Conservation (phyloP, 2,888 invertebrate species). For the Fragum sueziense region DNA sequence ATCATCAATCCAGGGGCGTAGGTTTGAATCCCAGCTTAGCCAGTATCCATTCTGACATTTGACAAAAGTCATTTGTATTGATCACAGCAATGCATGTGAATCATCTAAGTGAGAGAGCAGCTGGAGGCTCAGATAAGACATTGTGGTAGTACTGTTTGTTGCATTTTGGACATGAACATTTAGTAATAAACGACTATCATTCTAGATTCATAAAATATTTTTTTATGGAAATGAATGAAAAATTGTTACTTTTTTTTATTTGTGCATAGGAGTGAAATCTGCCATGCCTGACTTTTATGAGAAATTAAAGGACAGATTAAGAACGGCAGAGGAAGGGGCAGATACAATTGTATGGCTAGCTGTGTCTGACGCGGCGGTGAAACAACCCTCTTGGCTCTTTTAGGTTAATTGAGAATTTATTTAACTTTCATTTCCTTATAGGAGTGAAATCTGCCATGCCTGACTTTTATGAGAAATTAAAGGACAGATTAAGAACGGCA, state of each 20-base stretch:
- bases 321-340: constrained; percentile 83
- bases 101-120: no score
- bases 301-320: constrained; percentile 82
- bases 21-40: neutral
- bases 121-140: neutral
- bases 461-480: constrained; percentile 83
- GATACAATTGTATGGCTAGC: constrained; percentile 84
- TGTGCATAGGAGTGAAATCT: constrained; percentile 69
- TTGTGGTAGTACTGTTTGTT: neutral
- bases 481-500: constrained; percentile 81
- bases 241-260: neutral
- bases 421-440: constrained; percentile 39
- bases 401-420: no score
- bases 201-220: neutral
- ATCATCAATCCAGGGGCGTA: neutral
- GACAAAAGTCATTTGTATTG: no score
- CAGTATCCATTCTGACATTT: no score
- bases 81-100: no score
- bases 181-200: neutral
- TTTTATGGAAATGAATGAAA: neutral
- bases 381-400: no score
- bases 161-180: neutral
- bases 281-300: constrained; percentile 82
- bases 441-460: constrained; percentile 78
- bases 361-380: constrained; percentile 76